phyloP scores from a whole-genome alignment of 2,113 vertebrate genomes.

The Carlito syrichta region DNA sequence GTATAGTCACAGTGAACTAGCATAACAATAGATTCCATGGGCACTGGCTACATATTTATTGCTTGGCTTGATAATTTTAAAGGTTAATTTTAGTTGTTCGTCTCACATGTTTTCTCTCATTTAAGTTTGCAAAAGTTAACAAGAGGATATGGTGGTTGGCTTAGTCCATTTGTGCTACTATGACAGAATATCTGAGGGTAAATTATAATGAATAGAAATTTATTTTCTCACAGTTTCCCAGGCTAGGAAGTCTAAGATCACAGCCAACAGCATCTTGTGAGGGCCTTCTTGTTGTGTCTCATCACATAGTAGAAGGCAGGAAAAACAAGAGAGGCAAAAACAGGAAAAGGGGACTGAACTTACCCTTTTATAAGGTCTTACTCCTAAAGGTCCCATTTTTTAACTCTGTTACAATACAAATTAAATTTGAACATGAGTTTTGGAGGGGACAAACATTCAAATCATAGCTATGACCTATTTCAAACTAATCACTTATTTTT shows the following conservation, averaged over 20 bases:
- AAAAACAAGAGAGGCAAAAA: neutral
- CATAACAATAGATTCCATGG: neutral
- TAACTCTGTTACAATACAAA: neutral
- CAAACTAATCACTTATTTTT: neutral
- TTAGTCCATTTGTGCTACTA: neutral
- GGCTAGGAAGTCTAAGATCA: neutral
- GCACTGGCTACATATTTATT: neutral
- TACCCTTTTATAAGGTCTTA: neutral
- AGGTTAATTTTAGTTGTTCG: neutral
- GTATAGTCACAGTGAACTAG: neutral
- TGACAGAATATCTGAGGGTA: neutral
- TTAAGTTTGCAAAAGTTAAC: conserved; percentile 24
- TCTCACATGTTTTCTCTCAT: neutral
- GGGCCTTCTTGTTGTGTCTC: neutral
- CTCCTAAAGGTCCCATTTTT: neutral
- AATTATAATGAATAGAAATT: neutral
- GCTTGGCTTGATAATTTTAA: neutral
- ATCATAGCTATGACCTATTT: neutral
- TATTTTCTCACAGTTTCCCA: neutral
- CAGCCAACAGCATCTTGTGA: neutral
- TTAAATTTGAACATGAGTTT: neutral
- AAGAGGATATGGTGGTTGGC: neutral
- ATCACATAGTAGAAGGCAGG: too few relatives aligned
- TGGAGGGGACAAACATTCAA: neutral
- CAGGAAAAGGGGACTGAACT: neutral